A percentile compares a stretch with the other conserved stretches of the same genome.
phyloP scores from a whole-genome alignment of 2,888 invertebrate genomes.

The Timema podura region DNA sequence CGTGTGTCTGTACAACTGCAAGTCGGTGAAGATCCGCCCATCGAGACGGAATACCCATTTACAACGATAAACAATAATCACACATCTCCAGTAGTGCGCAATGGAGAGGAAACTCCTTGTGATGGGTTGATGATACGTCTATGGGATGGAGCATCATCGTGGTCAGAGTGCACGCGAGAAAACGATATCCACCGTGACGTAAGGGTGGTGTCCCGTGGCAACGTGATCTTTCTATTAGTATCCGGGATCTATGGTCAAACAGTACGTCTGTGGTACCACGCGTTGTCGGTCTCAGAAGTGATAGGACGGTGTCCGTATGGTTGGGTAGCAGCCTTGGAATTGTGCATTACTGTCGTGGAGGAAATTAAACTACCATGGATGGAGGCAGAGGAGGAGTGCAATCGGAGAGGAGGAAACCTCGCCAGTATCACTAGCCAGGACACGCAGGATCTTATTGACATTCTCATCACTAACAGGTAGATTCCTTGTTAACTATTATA shows the following conservation, averaged over 20 bases:
- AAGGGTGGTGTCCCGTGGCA: conserved; percentile 56
- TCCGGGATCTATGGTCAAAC: conserved; percentile 20
- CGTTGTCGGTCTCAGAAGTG: conserved; percentile 57
- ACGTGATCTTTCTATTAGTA: conserved; percentile 45
- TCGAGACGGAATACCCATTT: neutral
- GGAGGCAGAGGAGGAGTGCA: conserved; percentile 64
- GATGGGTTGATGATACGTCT: conserved; percentile 55
- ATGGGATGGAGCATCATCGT: conserved; percentile 54
- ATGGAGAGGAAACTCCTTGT: conserved; percentile 40
- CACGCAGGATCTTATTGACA: conserved; percentile 61
- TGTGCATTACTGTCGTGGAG: conserved; percentile 61
- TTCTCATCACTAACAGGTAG: conserved; percentile 62
- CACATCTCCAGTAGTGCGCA: no score
- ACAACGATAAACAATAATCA: no score
- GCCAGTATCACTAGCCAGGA: conserved; percentile 61
- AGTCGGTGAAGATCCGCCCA: conserved; percentile 46
- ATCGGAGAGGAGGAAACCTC: conserved; percentile 60
- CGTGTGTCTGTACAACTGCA: conserved; percentile 59
- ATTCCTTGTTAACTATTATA: conserved; percentile 24
- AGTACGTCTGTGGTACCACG: conserved; percentile 39
- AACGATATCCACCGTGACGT: conserved; percentile 56
- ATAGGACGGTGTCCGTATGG: conserved; percentile 66
- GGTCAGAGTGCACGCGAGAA: conserved; percentile 58
- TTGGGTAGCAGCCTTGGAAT: conserved; percentile 63
- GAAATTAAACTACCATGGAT: conserved; percentile 57